A percentile compares a stretch with the other conserved stretches of the same genome.
phyloP scores from a whole-genome alignment of 2,113 vertebrate genomes.

The human region GRCh38 chr2:205492001-205492500 shows the following conservation, averaged over 20 bases:
- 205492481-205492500: background rate
- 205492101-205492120: constrained; percentile 18
- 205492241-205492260: background rate
- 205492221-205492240: constrained; percentile 1
- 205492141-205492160: background rate
- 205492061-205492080: background rate
- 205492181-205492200: background rate
- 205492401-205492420: constrained; percentile 26
- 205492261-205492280: background rate
- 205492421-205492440: constrained; percentile 15
- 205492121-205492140: background rate
- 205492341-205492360: background rate
- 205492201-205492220: background rate
- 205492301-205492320: background rate
- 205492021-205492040: background rate
- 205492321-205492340: constrained; percentile 19
- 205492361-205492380: background rate
- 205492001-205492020: background rate
- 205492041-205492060: background rate
- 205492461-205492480: background rate
- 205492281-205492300: background rate
- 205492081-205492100: background rate
- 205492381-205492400: constrained; percentile 42
- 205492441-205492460: background rate
- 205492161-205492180: background rate